Conservation (phyloP, 2,113 vertebrate genomes). For the Siniperca chuatsi region DNA sequence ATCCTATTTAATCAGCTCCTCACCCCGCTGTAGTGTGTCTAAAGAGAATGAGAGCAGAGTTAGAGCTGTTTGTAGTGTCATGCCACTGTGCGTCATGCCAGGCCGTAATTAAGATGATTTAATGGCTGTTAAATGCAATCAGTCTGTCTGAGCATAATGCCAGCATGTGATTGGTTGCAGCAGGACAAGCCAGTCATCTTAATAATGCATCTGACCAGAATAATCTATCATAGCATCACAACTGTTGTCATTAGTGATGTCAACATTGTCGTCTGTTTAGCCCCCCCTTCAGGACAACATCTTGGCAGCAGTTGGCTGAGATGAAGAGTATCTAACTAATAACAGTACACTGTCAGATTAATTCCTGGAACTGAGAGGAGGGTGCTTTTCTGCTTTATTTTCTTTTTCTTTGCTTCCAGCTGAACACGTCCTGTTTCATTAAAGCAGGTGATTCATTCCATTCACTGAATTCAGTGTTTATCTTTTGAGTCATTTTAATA, state of each 20-base stretch:
- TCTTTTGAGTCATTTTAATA: conserved; percentile 33
- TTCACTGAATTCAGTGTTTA: conserved; percentile 26
- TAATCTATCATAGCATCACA: conserved; percentile 11
- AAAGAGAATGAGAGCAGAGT: conserved; percentile 27
- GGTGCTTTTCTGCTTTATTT: neutral
- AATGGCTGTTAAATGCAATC: conserved; percentile 62
- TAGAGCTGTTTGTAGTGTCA: conserved; percentile 25
- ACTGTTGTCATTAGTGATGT: conserved; percentile 37
- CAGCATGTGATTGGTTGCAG: conserved; percentile 38
- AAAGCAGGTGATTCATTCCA: conserved; percentile 32
- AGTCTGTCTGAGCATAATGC: conserved; percentile 45
- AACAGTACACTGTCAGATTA: neutral
- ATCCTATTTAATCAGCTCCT: conserved; percentile 35
- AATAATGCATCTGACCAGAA: conserved; percentile 10
- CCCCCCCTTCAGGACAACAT: neutral
- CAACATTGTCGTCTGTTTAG: conserved; percentile 11
- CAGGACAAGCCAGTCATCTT: conserved; percentile 35
- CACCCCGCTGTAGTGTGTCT: conserved; percentile 10
- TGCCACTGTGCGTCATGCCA: conserved; percentile 49
- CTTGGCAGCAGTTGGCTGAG: conserved; percentile 30
- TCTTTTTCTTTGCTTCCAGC: conserved; percentile 12
- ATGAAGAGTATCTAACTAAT: conserved; percentile 10
- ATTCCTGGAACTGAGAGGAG: conserved; percentile 3
- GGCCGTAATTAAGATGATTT: conserved; percentile 71
- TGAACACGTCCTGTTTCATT: conserved; percentile 26